Evolutionary conservation across 2,113 vertebrate genomes (phyloP), one percentile per base, ranked within the genome.

Genomic region (Oenanthe melanoleuca): DNA sequence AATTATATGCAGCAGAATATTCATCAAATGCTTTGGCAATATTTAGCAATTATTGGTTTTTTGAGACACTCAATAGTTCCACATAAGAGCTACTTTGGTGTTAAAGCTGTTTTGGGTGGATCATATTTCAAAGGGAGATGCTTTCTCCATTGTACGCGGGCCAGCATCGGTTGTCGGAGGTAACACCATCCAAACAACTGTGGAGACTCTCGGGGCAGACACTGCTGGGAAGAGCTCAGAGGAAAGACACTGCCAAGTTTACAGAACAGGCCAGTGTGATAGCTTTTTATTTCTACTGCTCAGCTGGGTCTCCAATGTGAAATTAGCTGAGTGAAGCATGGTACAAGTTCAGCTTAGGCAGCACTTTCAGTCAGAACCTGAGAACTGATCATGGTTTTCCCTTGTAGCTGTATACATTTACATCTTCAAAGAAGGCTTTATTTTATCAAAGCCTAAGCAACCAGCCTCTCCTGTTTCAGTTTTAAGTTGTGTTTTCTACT

Each of bases 361-460:
- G 67, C 10, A 26, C 9, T 82, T 90, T 37, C 22, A 73, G 50
- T 23, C 55, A 88, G 73, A 93, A 87, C 38, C 57, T 82, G 53
- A 75, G 74, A 91, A 65, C 38, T 50, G 50, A 73, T 81, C 55
- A 33, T 56, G 44, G 29, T 66, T 94, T 95, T 89, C 50, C 55
- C 74, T 91, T 80, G 70, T 53, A 88, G 66, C 33, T 86, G 55
- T 82, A 91, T 87, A 80, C 29, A 66, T 88, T 96, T 92, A 70
- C 28, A 78, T 82, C 92, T 96, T 89, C 87, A 97, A 96, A 96
- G 66, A 40, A 70, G 15, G 14, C 8, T 93, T 95, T 94, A 91
- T 95, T 95, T 85, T 89, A 89, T 89, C 87, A 92, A 95, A 85
- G 85, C 21, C 29, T 66, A 49, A 87, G 31, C 60, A 87, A 70